A percentile compares a stretch with the other conserved stretches of the same genome.
Conservation (phyloP, 2,797 vertebrate genomes). For the Micromesistius poutassou region DNA sequence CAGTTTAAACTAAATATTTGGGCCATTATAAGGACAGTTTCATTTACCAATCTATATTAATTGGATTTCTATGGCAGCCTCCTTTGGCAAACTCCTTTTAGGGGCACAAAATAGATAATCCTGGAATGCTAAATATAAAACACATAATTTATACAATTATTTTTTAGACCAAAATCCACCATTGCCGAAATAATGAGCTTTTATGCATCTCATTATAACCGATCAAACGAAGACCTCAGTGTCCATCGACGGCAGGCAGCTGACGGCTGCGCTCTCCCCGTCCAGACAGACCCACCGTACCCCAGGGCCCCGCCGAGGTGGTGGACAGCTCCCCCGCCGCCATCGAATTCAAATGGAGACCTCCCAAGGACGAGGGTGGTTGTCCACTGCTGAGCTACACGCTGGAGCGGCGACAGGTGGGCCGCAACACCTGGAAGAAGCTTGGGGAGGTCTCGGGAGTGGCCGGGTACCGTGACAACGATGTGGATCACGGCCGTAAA, state of each 20-base stretch:
- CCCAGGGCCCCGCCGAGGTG: conserved; percentile 80
- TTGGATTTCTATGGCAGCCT: not conserved
- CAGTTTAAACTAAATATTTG: not conserved
- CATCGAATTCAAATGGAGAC: conserved; percentile 80
- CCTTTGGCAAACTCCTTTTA: not conserved
- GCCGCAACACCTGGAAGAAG: conserved; percentile 80
- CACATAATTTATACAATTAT: not conserved
- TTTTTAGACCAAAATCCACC: not conserved
- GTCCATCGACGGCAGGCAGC: not conserved
- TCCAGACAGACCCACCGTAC: conserved; percentile 83
- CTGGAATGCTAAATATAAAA: not conserved
- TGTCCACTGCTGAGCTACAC: conserved; percentile 74
- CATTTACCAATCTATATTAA: not conserved
- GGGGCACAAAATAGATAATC: not conserved
- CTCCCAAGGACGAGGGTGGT: conserved; percentile 83
- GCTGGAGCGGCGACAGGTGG: conserved; percentile 79
- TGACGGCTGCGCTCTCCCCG: conserved; percentile 12
- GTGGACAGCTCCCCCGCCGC: conserved; percentile 63
- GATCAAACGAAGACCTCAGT: not conserved
- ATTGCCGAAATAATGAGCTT: not conserved
- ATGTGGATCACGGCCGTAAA: conserved; percentile 76
- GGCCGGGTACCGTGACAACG: conserved; percentile 69
- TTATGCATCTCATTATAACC: not conserved
- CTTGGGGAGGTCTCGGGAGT: conserved; percentile 69
- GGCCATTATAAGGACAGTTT: not conserved